Evolutionary conservation across 2,888 invertebrate genomes (phyloP), one percentile per base, ranked within the genome.

Genomic region (Trichogramma evanescens): DNA sequence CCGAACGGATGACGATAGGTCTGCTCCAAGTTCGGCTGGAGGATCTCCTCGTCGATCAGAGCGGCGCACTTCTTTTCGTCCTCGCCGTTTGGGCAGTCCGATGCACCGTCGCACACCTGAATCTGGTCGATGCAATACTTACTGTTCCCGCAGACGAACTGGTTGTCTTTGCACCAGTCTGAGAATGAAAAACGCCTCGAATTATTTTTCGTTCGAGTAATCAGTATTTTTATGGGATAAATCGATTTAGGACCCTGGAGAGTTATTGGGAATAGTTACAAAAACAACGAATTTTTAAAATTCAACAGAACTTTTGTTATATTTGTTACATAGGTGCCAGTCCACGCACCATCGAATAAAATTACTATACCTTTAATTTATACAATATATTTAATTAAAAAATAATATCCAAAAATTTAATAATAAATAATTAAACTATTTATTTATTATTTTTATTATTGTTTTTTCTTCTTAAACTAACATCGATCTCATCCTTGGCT

Each of bases 61-160:
- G 77, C 77, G 0, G 76, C 87, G 68, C 91, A 91, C 66, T 86
- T 86, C 66, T 84, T 84, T 71, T 90, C 90, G 71, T 90, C 91
- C 69, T 89, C 89, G 0, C 87, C 88, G 41, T 83, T 80, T 0
- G 88, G 88, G 72, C 89, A 90, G 69, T 89, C 88, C 4, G 82
- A 82, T 38, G 80, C 75, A 0, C 89, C 89, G 70, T 90, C 88
- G 73, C 90, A 90, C 39, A 90, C 86, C 67, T 82, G 83, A 0
- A 74, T 76, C 71, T 81, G 81, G 49, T 87, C 83, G 10, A 91
- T 81, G 73, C 90, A 91, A 63, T 83, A 82, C 65, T 84, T 82
- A 10, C 87, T 88, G 70, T 86, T 89, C 0, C 88, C 84, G 70
- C 90, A 90, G 2, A 90, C 86, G 70, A 87, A 89, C 74, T 89